phyloP scores from a whole-genome alignment of 2,888 invertebrate species.

The Coelinius sp. region DNA sequence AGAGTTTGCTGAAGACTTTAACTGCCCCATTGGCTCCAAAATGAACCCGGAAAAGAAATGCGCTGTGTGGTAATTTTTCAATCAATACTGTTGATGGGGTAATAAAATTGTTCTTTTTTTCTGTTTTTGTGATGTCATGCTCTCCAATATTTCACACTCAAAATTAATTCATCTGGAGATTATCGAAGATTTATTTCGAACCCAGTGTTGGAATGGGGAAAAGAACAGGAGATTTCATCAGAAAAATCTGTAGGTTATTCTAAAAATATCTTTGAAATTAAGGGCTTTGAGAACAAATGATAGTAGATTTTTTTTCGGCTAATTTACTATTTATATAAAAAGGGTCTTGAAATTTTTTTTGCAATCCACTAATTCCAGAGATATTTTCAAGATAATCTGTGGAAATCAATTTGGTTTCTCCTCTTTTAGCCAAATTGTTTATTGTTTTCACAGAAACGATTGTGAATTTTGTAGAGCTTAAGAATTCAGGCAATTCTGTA shows the following conservation, averaged over 20 bases:
- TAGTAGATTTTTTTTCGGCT: too few relatives aligned
- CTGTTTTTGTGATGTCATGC: not conserved
- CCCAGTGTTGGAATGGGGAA: not conserved
- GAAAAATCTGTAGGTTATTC: not conserved
- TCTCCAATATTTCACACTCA: not conserved
- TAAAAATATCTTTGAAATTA: not conserved
- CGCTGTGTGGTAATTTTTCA: slow-evolving; percentile 73
- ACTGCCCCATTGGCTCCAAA: slow-evolving; percentile 73
- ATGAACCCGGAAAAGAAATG: slow-evolving; percentile 78
- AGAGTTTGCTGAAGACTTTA: slow-evolving; percentile 75
- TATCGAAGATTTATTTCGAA: not conserved
- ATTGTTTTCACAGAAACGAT: too few relatives aligned
- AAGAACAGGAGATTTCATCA: not conserved
- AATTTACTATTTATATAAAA: too few relatives aligned
- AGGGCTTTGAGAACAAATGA: not conserved
- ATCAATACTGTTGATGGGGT: not conserved
- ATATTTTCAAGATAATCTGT: not conserved
- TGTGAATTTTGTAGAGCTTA: not conserved
- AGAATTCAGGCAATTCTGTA: not conserved
- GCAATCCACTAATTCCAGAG: not conserved
- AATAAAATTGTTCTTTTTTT: not conserved
- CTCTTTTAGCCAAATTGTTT: not conserved
- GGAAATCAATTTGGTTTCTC: not conserved
- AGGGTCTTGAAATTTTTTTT: not conserved
- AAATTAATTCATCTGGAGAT: not conserved